Evolutionary conservation across 2,888 invertebrate genomes (phyloP), one percentile per base, ranked within the genome.

Genomic region (Drosophila mimetica): DNA sequence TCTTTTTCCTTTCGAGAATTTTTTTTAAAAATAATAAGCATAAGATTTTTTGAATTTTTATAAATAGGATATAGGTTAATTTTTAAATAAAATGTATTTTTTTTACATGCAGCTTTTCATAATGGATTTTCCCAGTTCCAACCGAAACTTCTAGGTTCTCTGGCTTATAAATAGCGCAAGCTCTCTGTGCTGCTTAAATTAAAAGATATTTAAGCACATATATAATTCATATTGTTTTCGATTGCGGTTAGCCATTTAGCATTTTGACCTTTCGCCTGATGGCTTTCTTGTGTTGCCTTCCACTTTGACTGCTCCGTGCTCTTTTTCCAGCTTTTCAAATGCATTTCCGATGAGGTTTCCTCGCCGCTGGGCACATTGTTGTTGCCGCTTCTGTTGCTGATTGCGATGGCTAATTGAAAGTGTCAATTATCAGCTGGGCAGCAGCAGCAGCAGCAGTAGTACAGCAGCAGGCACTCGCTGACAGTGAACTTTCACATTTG

Each of bases 401-500:
- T 70, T 59, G 58, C 47, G 46, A 63, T 71, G 70, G 66, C 77
- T 85, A 80, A 85, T 79, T 77, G 74, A 76, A 76, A 71, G 57
- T 75, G 81, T 73, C 76, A 80, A 75, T 77, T 86, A 70, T 50
- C 63, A 61, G 50, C 18, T 22, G 48, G 53, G 22, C 44, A 47
- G 18, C 25, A 9, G 36, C 30, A 14, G 25, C 16, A 39, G 25
- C 16, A n/a, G n/a, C n/a, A n/a, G n/a, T n/a, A n/a, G n/a, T n/a
- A n/a, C 25, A 9, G 36, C 30, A 14, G 25, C 16, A 39, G 25
- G 53, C 30, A 25, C 3, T 30, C 13, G 28, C 54, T 54, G 46
- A 48, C 73, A 51, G 37, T 81, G 81, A 82, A 86, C 86, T 82
- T 75, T 82, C 70, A 76, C 86, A 82, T 82, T 82, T 82, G 25